Evolutionary conservation across 2,888 invertebrate species (phyloP).

Genomic region (Melikaiella ostensackeni): DNA sequence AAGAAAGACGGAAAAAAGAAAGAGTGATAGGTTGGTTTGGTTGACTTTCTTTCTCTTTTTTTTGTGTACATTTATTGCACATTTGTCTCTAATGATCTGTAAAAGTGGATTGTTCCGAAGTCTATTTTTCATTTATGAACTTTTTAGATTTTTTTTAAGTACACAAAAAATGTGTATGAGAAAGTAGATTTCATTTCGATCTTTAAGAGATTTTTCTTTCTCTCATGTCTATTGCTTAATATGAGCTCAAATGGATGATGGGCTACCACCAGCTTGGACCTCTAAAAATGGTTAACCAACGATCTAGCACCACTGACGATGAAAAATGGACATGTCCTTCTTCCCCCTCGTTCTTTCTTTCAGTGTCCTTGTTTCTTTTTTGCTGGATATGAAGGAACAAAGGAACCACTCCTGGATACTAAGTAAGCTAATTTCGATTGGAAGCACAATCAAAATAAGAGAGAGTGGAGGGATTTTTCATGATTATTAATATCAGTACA

Average conservation of each 20-base stretch:
- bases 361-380: slow-evolving; percentile 8
- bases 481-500: neutral
- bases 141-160: too few species aligned
- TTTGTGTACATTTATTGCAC: too few species aligned
- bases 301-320: slow-evolving; percentile 61
- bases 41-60: too few species aligned
- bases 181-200: too few species aligned
- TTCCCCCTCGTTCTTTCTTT: slow-evolving; percentile 43
- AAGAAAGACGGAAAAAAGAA: too few species aligned
- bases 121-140: too few species aligned
- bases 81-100: too few species aligned
- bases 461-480: neutral
- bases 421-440: slow-evolving; percentile 7
- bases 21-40: too few species aligned
- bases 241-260: slow-evolving; percentile 51
- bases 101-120: too few species aligned
- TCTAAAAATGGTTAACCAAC: slow-evolving; percentile 73
- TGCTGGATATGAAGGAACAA: neutral
- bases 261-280: slow-evolving; percentile 66
- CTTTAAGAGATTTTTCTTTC: too few species aligned
- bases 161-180: too few species aligned
- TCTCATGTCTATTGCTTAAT: slow-evolving; percentile 50
- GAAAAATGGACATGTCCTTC: slow-evolving; percentile 67
- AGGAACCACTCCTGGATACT: neutral
- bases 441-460: neutral